Percentiles rank a stretch among this genome's conserved stretches.
These are phyloP conservation scores for Bucorvus abyssinicus DNA, from an alignment of 2,797 vertebrate genomes.

Conservation along the genomic window DNA sequence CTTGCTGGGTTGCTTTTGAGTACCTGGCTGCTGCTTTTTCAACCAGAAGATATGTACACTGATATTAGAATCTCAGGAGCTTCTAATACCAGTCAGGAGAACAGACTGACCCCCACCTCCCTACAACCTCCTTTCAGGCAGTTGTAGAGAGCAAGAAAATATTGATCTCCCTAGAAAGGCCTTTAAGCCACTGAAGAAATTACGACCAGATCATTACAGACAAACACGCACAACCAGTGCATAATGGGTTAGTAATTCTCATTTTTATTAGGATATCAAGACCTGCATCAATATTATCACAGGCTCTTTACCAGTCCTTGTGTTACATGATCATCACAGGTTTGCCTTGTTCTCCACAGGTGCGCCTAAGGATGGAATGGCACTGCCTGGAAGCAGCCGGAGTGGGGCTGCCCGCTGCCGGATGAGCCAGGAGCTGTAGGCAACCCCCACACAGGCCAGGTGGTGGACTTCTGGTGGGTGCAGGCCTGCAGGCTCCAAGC, in stretches of 20 bases:
- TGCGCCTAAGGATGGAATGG: neutral
- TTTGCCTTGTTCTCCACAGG: neutral
- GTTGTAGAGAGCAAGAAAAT: neutral
- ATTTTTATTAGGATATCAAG: neutral
- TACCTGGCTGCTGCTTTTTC: neutral
- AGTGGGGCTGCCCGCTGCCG: neutral
- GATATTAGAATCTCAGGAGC: too few species aligned
- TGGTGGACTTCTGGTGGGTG: neutral
- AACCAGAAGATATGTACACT: neutral
- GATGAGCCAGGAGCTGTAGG: neutral
- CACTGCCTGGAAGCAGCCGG: neutral
- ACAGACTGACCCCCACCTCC: too few species aligned
- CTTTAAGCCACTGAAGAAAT: neutral
- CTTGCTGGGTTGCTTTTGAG: neutral
- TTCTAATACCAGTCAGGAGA: too few species aligned
- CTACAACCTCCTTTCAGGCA: too few species aligned
- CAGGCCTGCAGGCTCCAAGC: neutral
- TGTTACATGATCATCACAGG: neutral
- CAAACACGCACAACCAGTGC: neutral
- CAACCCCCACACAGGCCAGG: neutral
- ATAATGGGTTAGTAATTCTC: neutral
- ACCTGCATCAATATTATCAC: neutral
- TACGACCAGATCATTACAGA: neutral
- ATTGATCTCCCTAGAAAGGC: neutral
- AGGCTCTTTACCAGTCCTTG: neutral